These are phyloP conservation scores for Yponomeuta evonymella DNA, from an alignment of 2,888 invertebrate genomes.

Conservation along the genomic window DNA sequence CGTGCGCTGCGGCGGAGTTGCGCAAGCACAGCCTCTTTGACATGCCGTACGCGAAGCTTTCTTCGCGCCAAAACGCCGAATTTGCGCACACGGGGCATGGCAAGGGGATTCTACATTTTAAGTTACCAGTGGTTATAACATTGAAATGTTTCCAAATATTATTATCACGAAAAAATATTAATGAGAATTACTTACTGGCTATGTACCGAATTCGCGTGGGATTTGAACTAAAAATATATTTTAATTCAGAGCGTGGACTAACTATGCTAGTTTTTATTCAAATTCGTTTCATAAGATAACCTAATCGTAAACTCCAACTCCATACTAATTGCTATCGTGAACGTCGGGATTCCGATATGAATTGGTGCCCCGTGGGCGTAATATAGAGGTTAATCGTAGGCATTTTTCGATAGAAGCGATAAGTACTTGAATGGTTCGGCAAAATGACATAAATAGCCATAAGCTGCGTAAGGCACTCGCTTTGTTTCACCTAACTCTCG, in stretches of 20 bases:
- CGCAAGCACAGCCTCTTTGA: constrained; percentile 61
- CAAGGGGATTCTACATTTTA: background rate
- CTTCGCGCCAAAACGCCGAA: constrained; percentile 56
- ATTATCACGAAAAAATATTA: background rate
- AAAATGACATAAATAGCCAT: background rate
- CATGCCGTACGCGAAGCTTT: constrained; percentile 66
- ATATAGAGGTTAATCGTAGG: too few relatives aligned
- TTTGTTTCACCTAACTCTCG: background rate
- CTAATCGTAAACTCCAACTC: too few relatives aligned
- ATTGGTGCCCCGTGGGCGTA: too few relatives aligned
- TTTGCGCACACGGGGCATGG: constrained; percentile 24
- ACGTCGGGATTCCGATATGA: too few relatives aligned
- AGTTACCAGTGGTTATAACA: constrained; percentile 9
- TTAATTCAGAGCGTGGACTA: constrained; percentile 27
- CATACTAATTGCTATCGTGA: too few relatives aligned
- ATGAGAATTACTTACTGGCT: background rate
- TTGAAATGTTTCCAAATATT: constrained; percentile 12
- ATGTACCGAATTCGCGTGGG: background rate
- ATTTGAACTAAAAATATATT: background rate
- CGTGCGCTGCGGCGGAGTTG: constrained; percentile 40
- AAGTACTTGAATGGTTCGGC: background rate
- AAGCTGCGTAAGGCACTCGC: background rate
- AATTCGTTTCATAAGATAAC: too few relatives aligned
- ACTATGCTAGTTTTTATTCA: background rate
- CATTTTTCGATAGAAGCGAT: too few relatives aligned